Evolutionary conservation across 2,888 invertebrate species (phyloP), one percentile per base, ranked within the genome.

Genomic region (Gymnoscelis rufifasciata): DNA sequence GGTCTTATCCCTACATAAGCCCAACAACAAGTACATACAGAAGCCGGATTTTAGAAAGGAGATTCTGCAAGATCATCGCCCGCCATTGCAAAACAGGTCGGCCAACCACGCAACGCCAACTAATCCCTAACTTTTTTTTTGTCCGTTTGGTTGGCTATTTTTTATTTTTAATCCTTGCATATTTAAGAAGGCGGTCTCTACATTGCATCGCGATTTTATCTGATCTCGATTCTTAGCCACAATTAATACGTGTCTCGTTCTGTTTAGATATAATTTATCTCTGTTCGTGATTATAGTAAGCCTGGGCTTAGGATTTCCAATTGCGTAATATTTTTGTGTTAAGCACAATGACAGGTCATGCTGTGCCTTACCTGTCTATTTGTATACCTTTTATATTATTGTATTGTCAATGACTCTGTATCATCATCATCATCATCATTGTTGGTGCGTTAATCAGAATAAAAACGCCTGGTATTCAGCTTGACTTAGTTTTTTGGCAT

Each of bases 111-210:
- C 54, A 28, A 41, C 64, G 63, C 60, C 62, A 62, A 64, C 73
- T 81, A 83, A 83, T 81, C 81, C 80, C 71, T 77, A 68, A 66
- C 64, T 66, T 71, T 71, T 74, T 71, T 71, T 64, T 74, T 74
- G 73, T 75, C 74, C 47, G 43, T 40, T 49, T 43, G 43, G 44
- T 44, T 44, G 41, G 37, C 43, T 31, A 40, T 38, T 35, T 66
- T 77, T 72, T 72, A 77, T 71, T 73, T 71, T 72, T 63, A 69
- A 74, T 75, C 76, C 74, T 75, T 76, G 57, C 57, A 54, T 58
- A 56, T 58, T 58, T 51, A 49, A 55, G 41, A 47, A 40, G 52
- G 52, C 56, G 48, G 53, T 36, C 46, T 39, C 52, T 51, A 43
- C 45, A 54, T 49, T 52, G 54, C 56, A 52, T 47, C 43, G 52